Percentiles rank a stretch among this genome's conserved stretches.
Evolutionary conservation across 2,888 invertebrate genomes (phyloP).

Genomic region (Chromoteleia sp.): DNA sequence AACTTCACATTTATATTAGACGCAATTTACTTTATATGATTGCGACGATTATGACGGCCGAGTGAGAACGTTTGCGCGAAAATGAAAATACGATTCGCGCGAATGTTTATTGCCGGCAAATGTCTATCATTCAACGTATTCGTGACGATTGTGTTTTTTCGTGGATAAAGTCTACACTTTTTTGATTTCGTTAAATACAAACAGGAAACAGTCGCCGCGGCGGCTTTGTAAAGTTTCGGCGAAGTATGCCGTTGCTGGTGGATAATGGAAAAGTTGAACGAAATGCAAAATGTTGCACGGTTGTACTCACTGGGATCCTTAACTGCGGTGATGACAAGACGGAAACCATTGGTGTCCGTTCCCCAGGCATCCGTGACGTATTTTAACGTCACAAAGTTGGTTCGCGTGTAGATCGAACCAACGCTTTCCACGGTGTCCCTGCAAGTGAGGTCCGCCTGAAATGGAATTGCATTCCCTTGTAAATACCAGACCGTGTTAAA

Average conservation of each 20-base stretch:
- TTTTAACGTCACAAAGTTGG: constrained; percentile 96
- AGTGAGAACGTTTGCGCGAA: not conserved
- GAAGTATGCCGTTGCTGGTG: too few relatives aligned
- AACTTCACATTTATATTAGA: constrained; percentile 12
- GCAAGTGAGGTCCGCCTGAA: constrained; percentile 95
- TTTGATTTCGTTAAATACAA: too few relatives aligned
- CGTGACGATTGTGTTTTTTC: too few relatives aligned
- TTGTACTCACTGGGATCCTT: constrained; percentile 95
- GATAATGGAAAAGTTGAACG: not conserved
- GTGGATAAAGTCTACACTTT: too few relatives aligned
- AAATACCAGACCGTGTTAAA: constrained; percentile 59
- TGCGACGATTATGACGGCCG: constrained; percentile 1
- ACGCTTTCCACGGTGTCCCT: constrained; percentile 95
- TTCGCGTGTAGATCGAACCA: constrained; percentile 94
- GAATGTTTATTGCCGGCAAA: not conserved
- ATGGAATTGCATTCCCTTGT: constrained; percentile 74
- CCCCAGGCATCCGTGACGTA: constrained; percentile 98
- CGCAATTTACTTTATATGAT: constrained; percentile 4
- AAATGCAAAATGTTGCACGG: not conserved
- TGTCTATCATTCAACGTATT: not conserved
- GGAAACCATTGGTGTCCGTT: constrained; percentile 95
- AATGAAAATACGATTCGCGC: constrained; percentile 15
- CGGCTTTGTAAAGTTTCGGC: too few relatives aligned
- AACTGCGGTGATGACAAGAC: constrained; percentile 96
- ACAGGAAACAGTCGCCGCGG: too few relatives aligned